These are phyloP conservation scores for Aricia agestis DNA, from an alignment of 1,140 invertebrate genomes.

Conservation along the genomic window DNA sequence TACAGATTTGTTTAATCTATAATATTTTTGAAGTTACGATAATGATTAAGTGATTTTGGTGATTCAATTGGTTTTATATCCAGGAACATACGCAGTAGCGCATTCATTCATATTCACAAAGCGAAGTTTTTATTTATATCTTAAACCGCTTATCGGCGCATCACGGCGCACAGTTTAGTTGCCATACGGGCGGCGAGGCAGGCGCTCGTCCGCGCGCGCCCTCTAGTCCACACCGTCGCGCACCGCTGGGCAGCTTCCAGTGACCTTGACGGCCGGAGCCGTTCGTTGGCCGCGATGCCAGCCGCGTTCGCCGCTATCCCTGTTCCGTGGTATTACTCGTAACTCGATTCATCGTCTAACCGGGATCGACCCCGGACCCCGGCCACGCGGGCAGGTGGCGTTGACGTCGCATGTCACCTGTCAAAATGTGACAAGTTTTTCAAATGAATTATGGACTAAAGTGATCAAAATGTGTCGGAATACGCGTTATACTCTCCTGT, in stretches of 20 bases:
- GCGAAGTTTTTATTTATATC: constrained; percentile 69
- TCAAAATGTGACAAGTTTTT: constrained; percentile 62
- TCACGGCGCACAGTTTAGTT: constrained; percentile 62
- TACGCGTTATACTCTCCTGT: constrained; percentile 44
- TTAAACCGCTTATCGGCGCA: constrained; percentile 69
- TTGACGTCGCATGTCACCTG: constrained; percentile 54
- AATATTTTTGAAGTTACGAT: too few relatives aligned
- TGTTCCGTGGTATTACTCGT: constrained; percentile 53
- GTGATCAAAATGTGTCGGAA: constrained; percentile 44
- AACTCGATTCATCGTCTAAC: constrained; percentile 40
- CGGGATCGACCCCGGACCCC: constrained; percentile 38
- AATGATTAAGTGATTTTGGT: too few relatives aligned
- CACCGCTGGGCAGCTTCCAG: constrained; percentile 41
- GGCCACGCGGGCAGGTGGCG: constrained; percentile 43
- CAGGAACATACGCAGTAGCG: constrained; percentile 27
- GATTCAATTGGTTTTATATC: not conserved
- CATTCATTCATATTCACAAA: constrained; percentile 65
- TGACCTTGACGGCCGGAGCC: constrained; percentile 63
- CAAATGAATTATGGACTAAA: constrained; percentile 42
- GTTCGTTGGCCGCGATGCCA: constrained; percentile 66
- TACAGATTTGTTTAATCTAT: too few relatives aligned
- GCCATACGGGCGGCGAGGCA: constrained; percentile 61
- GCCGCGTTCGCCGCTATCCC: constrained; percentile 48
- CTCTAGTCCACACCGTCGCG: constrained; percentile 36
- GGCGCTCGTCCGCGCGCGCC: constrained; percentile 51